A percentile compares a stretch with the other conserved stretches of the same genome.
These are phyloP conservation scores for Cromileptes altivelis DNA, from an alignment of 2,113 vertebrate genomes.

Conservation along the genomic window DNA sequence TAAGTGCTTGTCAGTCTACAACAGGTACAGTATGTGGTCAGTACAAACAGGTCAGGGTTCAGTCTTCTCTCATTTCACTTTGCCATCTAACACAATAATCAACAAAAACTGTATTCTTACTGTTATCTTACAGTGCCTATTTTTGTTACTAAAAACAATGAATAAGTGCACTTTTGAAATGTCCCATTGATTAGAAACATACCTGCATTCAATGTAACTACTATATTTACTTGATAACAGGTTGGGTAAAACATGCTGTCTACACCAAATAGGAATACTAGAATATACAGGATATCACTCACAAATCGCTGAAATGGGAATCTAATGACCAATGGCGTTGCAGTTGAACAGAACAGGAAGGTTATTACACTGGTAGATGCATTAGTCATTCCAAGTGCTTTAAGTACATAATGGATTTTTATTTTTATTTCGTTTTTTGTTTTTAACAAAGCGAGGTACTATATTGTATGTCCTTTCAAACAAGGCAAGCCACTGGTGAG, in stretches of 20 bases:
- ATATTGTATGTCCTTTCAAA: conserved; percentile 48
- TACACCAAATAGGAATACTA: conserved; percentile 37
- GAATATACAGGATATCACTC: conserved; percentile 20
- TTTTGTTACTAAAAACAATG: conserved; percentile 30
- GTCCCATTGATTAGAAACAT: conserved; percentile 50
- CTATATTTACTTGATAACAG: conserved; percentile 26
- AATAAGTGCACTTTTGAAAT: conserved; percentile 74
- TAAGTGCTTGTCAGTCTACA: conserved; percentile 16
- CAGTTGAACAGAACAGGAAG: conserved; percentile 31
- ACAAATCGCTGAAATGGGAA: conserved; percentile 34
- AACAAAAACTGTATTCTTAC: conserved; percentile 1
- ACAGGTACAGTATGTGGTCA: conserved; percentile 41
- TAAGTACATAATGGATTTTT: conserved; percentile 14
- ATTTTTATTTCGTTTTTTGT: not conserved
- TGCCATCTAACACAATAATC: conserved; percentile 11
- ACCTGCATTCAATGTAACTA: conserved; percentile 25
- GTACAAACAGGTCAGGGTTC: conserved; percentile 19
- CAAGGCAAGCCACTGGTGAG: conserved; percentile 54
- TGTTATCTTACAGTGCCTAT: conserved; percentile 24
- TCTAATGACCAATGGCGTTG: conserved; percentile 49
- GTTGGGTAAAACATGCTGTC: conserved; percentile 49
- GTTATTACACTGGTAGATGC: conserved; percentile 36
- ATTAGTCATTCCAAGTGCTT: conserved; percentile 50
- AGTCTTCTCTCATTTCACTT: not conserved
- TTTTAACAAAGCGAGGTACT: conserved; percentile 45